Percentiles rank a stretch among this genome's conserved stretches.
phyloP scores from a whole-genome alignment of 1,140 invertebrate species.

The Spodoptera litura region DNA sequence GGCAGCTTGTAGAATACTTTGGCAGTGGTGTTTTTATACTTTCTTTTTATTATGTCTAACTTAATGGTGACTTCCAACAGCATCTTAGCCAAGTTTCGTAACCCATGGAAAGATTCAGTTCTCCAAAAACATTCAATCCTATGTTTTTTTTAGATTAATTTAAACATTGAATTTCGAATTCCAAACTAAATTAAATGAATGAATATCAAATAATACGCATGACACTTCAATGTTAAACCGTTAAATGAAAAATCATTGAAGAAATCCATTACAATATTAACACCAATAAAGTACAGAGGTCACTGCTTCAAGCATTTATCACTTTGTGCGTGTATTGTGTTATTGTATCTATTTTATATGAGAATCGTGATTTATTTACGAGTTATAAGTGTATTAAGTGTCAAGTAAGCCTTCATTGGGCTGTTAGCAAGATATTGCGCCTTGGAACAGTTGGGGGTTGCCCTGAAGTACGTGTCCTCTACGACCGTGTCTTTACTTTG shows the following conservation, averaged over 20 bases:
- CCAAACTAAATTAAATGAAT: background rate
- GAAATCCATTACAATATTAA: constrained; percentile 1
- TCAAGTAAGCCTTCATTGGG: constrained; percentile 34
- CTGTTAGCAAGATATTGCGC: constrained; percentile 31
- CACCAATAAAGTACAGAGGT: constrained; percentile 38
- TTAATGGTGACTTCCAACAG: no score
- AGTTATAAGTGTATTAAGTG: constrained; percentile 42
- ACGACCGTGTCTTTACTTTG: constrained; percentile 13
- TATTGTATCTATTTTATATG: constrained; percentile 28
- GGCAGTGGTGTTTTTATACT: no score
- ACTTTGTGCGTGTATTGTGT: constrained; percentile 24
- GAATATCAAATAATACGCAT: background rate
- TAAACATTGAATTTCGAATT: background rate
- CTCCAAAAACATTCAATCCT: no score
- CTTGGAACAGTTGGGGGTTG: constrained; percentile 23
- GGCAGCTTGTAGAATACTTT: no score
- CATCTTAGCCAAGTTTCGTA: no score
- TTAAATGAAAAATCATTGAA: constrained; percentile 15
- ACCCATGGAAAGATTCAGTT: no score
- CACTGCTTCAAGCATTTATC: constrained; percentile 47
- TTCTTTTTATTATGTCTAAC: no score
- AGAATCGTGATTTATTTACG: constrained; percentile 52
- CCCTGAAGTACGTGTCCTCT: constrained; percentile 39
- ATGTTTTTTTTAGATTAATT: no score
- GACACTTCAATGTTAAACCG: background rate